phyloP scores from a whole-genome alignment of 1,140 invertebrate species.

The Drosophila albomicans region DNA sequence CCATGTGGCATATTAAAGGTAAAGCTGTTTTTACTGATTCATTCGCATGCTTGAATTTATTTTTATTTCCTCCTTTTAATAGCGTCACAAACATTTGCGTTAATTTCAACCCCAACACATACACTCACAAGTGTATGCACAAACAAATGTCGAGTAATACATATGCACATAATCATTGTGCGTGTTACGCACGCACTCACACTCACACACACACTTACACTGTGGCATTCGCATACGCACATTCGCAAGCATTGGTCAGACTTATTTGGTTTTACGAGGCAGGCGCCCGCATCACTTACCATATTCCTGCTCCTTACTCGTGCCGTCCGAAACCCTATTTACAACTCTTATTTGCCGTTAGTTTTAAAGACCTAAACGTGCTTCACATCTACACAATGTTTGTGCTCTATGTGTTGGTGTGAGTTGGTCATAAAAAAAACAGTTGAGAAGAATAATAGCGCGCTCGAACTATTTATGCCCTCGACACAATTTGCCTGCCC shows the following conservation, averaged over 20 bases:
- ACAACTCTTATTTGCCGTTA: conserved; percentile 70
- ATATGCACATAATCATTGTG: conserved; percentile 53
- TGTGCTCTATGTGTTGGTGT: conserved; percentile 10
- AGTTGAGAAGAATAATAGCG: conserved; percentile 41
- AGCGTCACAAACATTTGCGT: conserved; percentile 59
- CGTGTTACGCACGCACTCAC: conserved; percentile 35
- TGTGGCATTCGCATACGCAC: conserved; percentile 25
- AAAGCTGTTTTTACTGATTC: conserved; percentile 44
- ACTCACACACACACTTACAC: conserved; percentile 26
- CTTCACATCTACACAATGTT: conserved; percentile 9
- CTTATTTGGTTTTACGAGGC: conserved; percentile 56
- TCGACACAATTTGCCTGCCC: conserved; percentile 10
- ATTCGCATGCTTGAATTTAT: conserved; percentile 62
- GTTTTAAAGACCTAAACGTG: conserved; percentile 77
- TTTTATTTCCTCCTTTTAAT: conserved; percentile 65
- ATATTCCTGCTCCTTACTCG: conserved; percentile 34
- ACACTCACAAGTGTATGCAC: conserved; percentile 14
- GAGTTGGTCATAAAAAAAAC: conserved; percentile 41
- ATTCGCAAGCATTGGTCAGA: conserved; percentile 15
- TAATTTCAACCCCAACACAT: conserved; percentile 44
- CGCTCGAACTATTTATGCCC: conserved; percentile 37
- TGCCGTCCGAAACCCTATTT: conserved; percentile 58
- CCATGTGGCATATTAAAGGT: conserved; percentile 27
- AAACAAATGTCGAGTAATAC: conserved; percentile 27
- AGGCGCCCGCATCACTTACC: conserved; percentile 59